Evolutionary conservation across 2,888 invertebrate genomes (phyloP), one percentile per base, ranked within the genome.

Genomic region (Chrysopilus asiliformis): DNA sequence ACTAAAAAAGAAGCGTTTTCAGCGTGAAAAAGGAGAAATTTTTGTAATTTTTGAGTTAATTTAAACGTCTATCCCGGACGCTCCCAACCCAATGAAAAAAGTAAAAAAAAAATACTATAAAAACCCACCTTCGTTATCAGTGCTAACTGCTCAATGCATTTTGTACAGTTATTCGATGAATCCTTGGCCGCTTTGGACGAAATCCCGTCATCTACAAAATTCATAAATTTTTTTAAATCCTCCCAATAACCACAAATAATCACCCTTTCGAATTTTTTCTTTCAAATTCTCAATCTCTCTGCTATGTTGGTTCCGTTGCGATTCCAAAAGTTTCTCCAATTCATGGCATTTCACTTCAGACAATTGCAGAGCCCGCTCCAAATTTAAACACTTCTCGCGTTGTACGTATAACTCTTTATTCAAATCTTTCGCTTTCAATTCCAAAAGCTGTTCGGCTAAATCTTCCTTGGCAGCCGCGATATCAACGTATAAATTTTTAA

Each of bases 391-490:
- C 45, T 72, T 72, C 22, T 68, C 68, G 30, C 62, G 72, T 47
- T 72, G 64, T 46, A 61, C 65, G 41, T 68, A 67, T 49, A 72
- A 53, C 36, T 67, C 63, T 41, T 67, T 67, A 0, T 65, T 49
- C 6, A 57, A 57, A 8, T 72, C 71, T 29, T 53, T 60, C 41
- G 67, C 66, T 43, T 69, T 67, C 25, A 71, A 45, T 34, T 74
- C 68, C 45, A 68, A 70, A 27, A 76, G 50, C 49, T 76, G 71
- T 43, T 68, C 66, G 16, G 66, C 57, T 4, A 72, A 57, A n/a
- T 68, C 53, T 38, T 76, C 76, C 32, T 76, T 71, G 5, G 69
- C 65, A 42, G 70, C 70, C 42, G 74, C 74, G 3, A 73, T 72
- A 55, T 74, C 58, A 33, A 64, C 62, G 40, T 67, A 74, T 5